Conservation (phyloP, 2,797 vertebrate species). For the Aulostomus chinensis region DNA sequence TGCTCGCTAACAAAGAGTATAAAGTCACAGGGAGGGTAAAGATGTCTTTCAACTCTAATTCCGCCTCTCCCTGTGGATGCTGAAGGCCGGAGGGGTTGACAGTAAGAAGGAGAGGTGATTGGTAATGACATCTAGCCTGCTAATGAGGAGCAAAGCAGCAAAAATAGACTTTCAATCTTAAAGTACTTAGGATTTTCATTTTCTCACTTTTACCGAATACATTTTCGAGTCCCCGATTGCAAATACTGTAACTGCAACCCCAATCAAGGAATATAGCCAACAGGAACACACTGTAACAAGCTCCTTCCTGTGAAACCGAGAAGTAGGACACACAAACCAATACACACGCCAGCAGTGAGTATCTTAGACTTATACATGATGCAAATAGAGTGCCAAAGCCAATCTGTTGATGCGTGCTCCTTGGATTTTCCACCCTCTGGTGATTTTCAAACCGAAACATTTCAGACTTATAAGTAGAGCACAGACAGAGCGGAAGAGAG, state of each 20-base stretch:
- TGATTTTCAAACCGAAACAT: conserved; percentile 55
- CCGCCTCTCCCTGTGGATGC: conserved; percentile 50
- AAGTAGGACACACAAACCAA: conserved; percentile 35
- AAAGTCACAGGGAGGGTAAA: conserved; percentile 71
- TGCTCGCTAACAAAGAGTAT: conserved; percentile 43
- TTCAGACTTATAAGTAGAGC: conserved; percentile 45
- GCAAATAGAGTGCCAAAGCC: conserved; percentile 53
- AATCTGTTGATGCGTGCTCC: conserved; percentile 36
- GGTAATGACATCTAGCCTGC: conserved; percentile 67
- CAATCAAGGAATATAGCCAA: conserved; percentile 20
- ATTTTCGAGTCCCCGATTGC: background rate
- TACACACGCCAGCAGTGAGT: conserved; percentile 30
- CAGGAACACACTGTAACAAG: conserved; percentile 9
- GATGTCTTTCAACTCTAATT: conserved; percentile 71
- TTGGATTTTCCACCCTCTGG: conserved; percentile 54
- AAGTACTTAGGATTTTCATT: conserved; percentile 11
- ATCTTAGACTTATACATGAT: conserved; percentile 54
- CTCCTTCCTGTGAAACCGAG: conserved; percentile 17
- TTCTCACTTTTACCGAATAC: no score
- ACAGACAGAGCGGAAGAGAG: conserved; percentile 14
- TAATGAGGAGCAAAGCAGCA: conserved; percentile 61
- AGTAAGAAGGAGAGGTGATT: conserved; percentile 35
- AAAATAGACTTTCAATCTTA: conserved; percentile 37
- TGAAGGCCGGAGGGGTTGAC: conserved; percentile 48
- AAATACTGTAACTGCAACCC: conserved; percentile 4